Conservation (phyloP, 1,140 invertebrate species). For the Ceratitis capitata region DNA sequence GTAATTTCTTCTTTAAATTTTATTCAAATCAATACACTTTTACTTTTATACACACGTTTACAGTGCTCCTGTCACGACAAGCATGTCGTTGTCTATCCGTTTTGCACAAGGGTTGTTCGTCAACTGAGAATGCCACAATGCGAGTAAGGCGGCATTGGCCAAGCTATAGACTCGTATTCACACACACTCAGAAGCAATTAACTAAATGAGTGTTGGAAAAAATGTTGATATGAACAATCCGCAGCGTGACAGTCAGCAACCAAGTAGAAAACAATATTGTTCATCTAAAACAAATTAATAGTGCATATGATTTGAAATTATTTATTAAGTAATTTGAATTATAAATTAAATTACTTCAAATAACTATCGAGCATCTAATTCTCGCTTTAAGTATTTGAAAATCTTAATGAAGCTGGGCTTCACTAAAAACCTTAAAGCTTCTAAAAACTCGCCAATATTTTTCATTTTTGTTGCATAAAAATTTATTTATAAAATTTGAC, state of each 20-base stretch:
- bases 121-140: slow-evolving; percentile 58
- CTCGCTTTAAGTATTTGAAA: too few species aligned
- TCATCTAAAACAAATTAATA: too few species aligned
- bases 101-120: slow-evolving; percentile 59
- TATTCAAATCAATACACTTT: background rate
- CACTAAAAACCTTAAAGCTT: too few species aligned
- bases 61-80: slow-evolving; percentile 51
- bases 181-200: background rate
- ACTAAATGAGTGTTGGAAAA: background rate
- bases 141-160: background rate
- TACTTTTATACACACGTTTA: background rate
- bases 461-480: too few species aligned
- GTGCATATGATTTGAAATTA: too few species aligned
- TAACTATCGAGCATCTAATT: too few species aligned
- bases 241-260: background rate
- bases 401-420: too few species aligned
- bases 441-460: too few species aligned
- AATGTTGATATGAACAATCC: background rate
- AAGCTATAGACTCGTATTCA: background rate
- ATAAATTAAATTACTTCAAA: too few species aligned
- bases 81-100: slow-evolving; percentile 50
- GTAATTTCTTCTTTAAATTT: background rate
- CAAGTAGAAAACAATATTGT: background rate
- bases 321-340: too few species aligned
- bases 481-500: too few species aligned